A percentile compares a stretch with the other conserved stretches of the same genome.
Conservation (phyloP, 2,113 vertebrate species). For the Pelvicachromis taeniatus region DNA sequence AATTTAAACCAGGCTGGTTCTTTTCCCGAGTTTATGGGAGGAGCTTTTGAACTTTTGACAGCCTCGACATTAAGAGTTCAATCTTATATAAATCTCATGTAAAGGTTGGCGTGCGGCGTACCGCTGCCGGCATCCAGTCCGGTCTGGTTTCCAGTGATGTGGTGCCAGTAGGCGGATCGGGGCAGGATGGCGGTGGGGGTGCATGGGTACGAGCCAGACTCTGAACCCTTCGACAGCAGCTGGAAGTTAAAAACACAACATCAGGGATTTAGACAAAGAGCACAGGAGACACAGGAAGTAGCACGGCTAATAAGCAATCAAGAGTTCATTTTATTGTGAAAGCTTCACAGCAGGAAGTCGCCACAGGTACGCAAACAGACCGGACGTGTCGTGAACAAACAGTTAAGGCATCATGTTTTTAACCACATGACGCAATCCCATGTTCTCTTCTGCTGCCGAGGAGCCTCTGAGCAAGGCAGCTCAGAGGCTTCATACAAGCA, state of each 20-base stretch:
- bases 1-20: neutral
- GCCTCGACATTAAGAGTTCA: neutral
- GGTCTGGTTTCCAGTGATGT: slow-evolving; percentile 87
- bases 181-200: slow-evolving; percentile 91
- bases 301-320: neutral
- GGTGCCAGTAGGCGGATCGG: slow-evolving; percentile 95
- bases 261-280: neutral
- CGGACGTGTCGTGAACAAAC: neutral
- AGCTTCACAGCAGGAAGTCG: neutral
- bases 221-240: slow-evolving; percentile 84
- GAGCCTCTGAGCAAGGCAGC: neutral
- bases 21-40: neutral
- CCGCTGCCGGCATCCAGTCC: slow-evolving; percentile 77
- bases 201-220: slow-evolving; percentile 86
- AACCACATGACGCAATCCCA: neutral
- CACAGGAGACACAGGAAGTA: neutral
- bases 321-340: neutral
- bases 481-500: no score
- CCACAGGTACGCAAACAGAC: neutral
- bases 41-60: neutral
- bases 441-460: neutral
- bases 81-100: fast-evolving
- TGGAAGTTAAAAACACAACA: slow-evolving; percentile 31
- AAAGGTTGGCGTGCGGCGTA: slow-evolving; percentile 66
- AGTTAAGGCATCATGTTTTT: neutral